Base-by-base conservation (phyloP, 2,888 invertebrate species). In the Pristionchus arcanus region DNA sequence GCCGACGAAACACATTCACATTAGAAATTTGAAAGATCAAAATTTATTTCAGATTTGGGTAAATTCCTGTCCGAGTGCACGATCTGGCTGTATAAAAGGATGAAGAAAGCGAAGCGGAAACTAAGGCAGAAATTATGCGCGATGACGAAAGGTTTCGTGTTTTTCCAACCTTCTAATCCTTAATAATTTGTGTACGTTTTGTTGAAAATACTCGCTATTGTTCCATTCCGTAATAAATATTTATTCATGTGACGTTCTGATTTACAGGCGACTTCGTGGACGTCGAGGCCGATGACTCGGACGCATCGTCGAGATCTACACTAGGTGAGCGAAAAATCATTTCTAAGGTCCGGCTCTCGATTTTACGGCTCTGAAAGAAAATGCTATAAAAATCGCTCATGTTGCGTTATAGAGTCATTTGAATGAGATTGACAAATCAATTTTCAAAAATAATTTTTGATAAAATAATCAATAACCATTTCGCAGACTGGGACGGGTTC, bases 31-130 rank as follows among this genome's bases (percentile, higher is more conserved):
- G 11, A 59, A 28, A 66, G 28, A 28, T 16, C 71, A 31, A 37
- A 34, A 34, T 71, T 49, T 25, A 19, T 84, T 91, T 21, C 89
- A 92, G 95, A 95, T 93, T 90, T 95, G 91, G 95, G 95, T 88
- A 95, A 95, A 92, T 95, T 95, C 89, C 92, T 95, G 19, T 95
- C 95, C 53, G 95, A 95, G 90, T 94, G 94, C 91, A 95, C 95
- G 3, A 95, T 95, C 53, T 95, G 94, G 94, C 89, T 94, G 85
- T 95, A 94, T 90, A 93, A 92, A 77, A 91, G 92, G 87, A 92
- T 94, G 93, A 90, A 93, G 88, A 91, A 92, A 59, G 37, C 88
- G 55, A 88, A 88, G 55, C 63, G 90, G 77, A 90, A 89, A 37
- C 25, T 90, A 68, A 42, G 77, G 53, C 88, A 88, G 77, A 88